Evolutionary conservation across 1,140 invertebrate species (phyloP), one percentile per base, ranked within the genome.

Genomic region (Drosophila subpulchrella): DNA sequence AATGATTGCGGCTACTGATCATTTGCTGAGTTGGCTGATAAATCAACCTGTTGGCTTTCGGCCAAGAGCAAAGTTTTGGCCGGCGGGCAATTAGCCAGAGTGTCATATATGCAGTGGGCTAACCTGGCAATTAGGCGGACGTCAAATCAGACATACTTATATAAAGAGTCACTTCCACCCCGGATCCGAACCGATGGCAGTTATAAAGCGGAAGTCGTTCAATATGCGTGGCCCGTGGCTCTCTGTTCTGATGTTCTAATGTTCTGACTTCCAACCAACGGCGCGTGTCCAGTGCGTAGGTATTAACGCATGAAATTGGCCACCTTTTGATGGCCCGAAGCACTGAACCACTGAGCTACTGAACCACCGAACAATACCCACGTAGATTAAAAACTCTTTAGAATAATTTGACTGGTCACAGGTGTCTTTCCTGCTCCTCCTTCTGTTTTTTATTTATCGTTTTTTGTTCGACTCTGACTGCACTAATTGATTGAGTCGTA

Each of bases 251-350:
- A 34, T 34, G 56, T 10, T 12, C 38, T 34, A 8, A 34, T 34
- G 56, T 68, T 57, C 41, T 48, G 38, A 38, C 12, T 65, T 13
- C 20, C n/a, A 15, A 6, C 32, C 79, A 88, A 47, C 79, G 66
- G 56, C 62, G 82, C 82, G 82, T 86, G 79, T 86, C 82, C 75
- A 83, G 56, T 61, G 20, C 36, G 59, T 74, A 86, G 83, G 83
- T 86, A 85, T 68, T 68, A 88, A 82, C 70, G 66, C 82, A 88
- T 86, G 75, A 88, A 89, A 80, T 84, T 89, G 83, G 66, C 71
- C 82, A 78, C 54, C 75, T 63, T 63, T 63, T 46, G 59, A 46
- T 51, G 44, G 44, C 5, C 38, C 36, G 41, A 10, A 41, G 34
- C 15, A 46, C 42, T 39, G 36, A 53, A 15, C 44, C 15, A 30